phyloP scores from a whole-genome alignment of 2,113 vertebrate genomes.

The Salminus brasiliensis region DNA sequence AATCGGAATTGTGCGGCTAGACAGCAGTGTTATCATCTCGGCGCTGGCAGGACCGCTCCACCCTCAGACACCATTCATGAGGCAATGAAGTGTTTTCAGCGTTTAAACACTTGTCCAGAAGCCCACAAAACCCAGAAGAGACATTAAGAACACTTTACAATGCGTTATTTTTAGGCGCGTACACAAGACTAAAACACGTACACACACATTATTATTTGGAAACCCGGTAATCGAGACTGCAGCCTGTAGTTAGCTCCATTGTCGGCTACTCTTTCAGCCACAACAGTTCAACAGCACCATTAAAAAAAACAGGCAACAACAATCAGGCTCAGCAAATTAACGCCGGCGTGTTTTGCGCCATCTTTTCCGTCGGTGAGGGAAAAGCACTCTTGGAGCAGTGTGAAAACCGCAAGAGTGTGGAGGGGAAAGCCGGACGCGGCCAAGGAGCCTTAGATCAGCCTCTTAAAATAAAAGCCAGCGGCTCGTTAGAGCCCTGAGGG shows the following conservation, averaged over 20 bases:
- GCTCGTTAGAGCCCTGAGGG: conserved; percentile 14
- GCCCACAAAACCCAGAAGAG: neutral
- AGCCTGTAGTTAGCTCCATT: conserved; percentile 41
- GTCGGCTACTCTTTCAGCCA: conserved; percentile 52
- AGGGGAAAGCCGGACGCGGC: neutral
- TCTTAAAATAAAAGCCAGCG: conserved; percentile 47
- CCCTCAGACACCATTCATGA: neutral
- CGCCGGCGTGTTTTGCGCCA: conserved; percentile 8
- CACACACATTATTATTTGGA: neutral
- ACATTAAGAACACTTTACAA: neutral
- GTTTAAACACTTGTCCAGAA: neutral
- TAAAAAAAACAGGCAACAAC: conserved; percentile 41
- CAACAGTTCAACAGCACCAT: conserved; percentile 56
- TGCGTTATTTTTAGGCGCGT: neutral
- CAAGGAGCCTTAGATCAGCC: conserved; percentile 38
- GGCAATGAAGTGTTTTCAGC: neutral
- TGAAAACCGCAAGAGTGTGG: conserved; percentile 26
- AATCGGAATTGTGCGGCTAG: neutral
- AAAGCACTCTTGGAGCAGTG: conserved; percentile 10
- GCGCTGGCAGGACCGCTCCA: neutral
- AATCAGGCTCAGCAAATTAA: conserved; percentile 35
- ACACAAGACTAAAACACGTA: neutral
- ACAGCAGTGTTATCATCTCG: neutral
- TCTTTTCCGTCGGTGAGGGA: conserved; percentile 24
- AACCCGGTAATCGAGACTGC: neutral